phyloP scores from a whole-genome alignment of 2,888 invertebrate genomes.

The Deilephila porcellus region DNA sequence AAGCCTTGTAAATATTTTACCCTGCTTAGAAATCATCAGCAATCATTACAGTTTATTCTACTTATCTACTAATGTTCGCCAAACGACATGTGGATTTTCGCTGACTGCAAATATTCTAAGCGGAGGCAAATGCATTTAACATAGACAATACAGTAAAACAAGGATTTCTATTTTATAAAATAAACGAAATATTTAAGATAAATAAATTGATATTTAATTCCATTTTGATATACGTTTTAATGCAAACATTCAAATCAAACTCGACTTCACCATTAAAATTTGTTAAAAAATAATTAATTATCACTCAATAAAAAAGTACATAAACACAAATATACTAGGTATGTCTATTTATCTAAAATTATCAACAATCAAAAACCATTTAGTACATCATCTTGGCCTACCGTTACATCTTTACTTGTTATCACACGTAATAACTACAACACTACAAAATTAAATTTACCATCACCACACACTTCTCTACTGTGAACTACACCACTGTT shows the following conservation, averaged over 20 bases:
- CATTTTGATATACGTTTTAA: not conserved
- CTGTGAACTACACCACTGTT: not conserved
- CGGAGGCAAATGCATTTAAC: too few species aligned
- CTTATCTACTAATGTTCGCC: too few species aligned
- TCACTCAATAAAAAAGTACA: not conserved
- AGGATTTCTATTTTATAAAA: too few species aligned
- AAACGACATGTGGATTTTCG: too few species aligned
- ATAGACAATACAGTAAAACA: too few species aligned
- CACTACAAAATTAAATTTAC: not conserved
- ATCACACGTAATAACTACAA: not conserved
- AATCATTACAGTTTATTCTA: too few species aligned
- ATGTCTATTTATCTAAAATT: not conserved
- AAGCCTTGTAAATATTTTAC: too few species aligned
- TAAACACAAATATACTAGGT: not conserved
- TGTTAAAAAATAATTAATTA: not conserved
- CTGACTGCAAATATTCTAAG: too few species aligned
- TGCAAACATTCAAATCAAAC: not conserved
- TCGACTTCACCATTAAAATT: not conserved
- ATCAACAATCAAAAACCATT: not conserved
- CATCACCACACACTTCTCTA: not conserved
- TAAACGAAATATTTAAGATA: not conserved
- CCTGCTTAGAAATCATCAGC: too few species aligned
- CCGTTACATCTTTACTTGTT: constrained; percentile 5
- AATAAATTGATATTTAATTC: not conserved
- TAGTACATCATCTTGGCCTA: not conserved